Evolutionary conservation across 2,797 vertebrate genomes (phyloP), one percentile per base, ranked within the genome.

Genomic region (Adelosebastes latens): DNA sequence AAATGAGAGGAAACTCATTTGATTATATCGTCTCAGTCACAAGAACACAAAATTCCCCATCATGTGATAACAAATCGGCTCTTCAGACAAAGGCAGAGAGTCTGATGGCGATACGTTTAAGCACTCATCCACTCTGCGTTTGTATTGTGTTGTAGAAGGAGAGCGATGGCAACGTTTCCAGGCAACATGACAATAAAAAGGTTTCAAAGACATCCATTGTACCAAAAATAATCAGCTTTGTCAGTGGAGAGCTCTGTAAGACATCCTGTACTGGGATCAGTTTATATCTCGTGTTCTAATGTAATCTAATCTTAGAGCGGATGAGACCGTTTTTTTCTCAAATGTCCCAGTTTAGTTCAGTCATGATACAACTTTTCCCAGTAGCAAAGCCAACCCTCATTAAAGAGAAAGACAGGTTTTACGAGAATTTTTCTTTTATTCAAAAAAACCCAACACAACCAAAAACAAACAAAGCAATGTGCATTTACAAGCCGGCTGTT

Each of bases 351-450:
- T 63, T 67, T 8, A 70, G 72, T 24, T 46, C 25, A 34, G 42
- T 66, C 22, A 49, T 6, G 4, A 62, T 16, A 20, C 13, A 31
- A 6, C 13, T 55, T 59, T 22, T 18, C 6, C 4, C 8, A 16
- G 8, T 16, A 29, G 5, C 42, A 55, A 64, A 73, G 65, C 5
- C 3, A 18, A 31, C 20, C 1, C 2, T 46, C n/a, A 71, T 25
- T 29, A 25, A 79, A 24, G 12, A 31, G 2, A 86, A 59, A 86
- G 12, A 63, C 20, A 14, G 3, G n/a, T 75, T 31, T 61, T 59
- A 52, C 32, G 18, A 49, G 22, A 18, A 3, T 52, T 69, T 39
- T 68, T 56, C 4, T 80, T 92, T 93, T 84, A 88, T 91, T 92
- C 24, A 25, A 52, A 87, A 88, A 75, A 63, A 5, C 76, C 16